phyloP scores from a whole-genome alignment of 2,888 invertebrate genomes.

The Drosophila paracracens region DNA sequence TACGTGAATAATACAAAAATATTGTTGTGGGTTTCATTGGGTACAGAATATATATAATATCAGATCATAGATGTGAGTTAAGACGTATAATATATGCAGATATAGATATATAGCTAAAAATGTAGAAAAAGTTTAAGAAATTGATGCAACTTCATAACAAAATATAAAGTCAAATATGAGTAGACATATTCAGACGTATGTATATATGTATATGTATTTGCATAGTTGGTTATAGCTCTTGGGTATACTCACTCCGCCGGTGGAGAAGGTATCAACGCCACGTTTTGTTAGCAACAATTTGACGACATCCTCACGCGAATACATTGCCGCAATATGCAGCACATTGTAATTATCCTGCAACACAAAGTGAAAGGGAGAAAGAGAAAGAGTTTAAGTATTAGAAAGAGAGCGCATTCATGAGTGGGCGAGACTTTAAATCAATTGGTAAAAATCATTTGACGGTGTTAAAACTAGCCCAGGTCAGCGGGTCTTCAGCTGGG shows the following conservation, averaged over 20 bases:
- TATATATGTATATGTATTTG: neutral
- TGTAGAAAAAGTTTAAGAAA: neutral
- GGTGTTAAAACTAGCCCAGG: conserved; percentile 47
- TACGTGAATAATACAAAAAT: too few relatives aligned
- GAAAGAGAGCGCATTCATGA: neutral
- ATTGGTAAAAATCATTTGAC: conserved; percentile 59
- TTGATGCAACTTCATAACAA: neutral
- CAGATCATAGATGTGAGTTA: neutral
- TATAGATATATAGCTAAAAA: neutral
- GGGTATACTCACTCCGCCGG: conserved; percentile 93
- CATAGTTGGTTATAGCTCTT: neutral
- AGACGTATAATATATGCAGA: neutral
- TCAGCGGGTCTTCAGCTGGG: conserved; percentile 64
- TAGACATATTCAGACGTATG: neutral
- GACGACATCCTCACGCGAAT: conserved; percentile 97
- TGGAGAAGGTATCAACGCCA: conserved; percentile 95
- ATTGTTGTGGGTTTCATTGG: neutral
- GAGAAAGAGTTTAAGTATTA: neutral
- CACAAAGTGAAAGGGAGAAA: conserved; percentile 5
- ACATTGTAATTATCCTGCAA: conserved; percentile 97
- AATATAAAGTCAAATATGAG: neutral
- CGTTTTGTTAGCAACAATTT: conserved; percentile 94
- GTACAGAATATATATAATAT: neutral
- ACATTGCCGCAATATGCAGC: conserved; percentile 97
- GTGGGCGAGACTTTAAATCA: conserved; percentile 55